A percentile compares a stretch with the other conserved stretches of the same genome.
Conservation (phyloP, 2,113 vertebrate genomes). For the Ondatra zibethicus region DNA sequence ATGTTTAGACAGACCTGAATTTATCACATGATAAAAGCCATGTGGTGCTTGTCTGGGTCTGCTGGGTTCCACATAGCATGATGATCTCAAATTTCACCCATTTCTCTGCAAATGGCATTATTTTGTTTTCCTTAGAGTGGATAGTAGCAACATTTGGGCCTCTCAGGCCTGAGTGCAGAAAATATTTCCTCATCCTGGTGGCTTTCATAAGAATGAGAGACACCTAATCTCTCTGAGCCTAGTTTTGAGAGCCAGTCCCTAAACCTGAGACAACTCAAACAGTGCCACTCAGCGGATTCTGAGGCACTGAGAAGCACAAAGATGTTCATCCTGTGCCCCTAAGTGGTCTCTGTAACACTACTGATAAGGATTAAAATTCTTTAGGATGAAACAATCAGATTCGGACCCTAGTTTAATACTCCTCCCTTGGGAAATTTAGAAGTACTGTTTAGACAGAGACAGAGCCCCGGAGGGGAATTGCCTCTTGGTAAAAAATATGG, state of each 20-base stretch:
- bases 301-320: neutral
- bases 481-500: neutral
- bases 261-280: neutral
- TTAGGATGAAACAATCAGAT: slow-evolving; percentile 40
- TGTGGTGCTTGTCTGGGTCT: neutral
- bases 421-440: neutral
- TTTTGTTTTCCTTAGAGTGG: neutral
- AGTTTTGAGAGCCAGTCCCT: slow-evolving; percentile 11
- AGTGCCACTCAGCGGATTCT: neutral
- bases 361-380: slow-evolving; percentile 37
- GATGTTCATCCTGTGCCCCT: neutral
- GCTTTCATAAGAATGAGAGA: neutral
- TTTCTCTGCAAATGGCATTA: neutral
- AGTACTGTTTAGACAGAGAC: neutral
- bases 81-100: neutral
- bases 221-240: neutral
- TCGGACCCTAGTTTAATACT: neutral
- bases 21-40: neutral
- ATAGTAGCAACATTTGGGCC: neutral
- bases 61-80: neutral
- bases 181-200: neutral
- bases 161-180: neutral
- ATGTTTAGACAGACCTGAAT: neutral
- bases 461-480: neutral
- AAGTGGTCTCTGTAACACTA: neutral